A percentile compares a stretch with the other conserved stretches of the same genome.
Evolutionary conservation across 2,888 invertebrate species (phyloP).

Genomic region (Pinctada fucata): DNA sequence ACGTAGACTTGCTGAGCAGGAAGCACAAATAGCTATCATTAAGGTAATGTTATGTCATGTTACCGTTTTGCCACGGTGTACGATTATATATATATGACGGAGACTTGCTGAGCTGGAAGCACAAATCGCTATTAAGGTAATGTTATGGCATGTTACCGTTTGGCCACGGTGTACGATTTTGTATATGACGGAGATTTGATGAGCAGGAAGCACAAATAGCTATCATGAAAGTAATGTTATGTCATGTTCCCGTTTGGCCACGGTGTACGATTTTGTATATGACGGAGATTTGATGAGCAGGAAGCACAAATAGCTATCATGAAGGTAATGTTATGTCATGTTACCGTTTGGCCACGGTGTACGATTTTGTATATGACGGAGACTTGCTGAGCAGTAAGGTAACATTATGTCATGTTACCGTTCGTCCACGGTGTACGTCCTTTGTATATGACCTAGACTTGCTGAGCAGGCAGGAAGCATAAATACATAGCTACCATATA

Average conservation of each 20-base stretch:
- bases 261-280: constrained; percentile 71
- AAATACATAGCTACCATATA: background rate
- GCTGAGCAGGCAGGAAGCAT: background rate
- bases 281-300: constrained; percentile 77
- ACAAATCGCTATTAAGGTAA: constrained; percentile 77
- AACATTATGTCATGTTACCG: background rate
- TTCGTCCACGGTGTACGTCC: background rate
- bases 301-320: constrained; percentile 82
- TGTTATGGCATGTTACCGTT: no score
- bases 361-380: no score
- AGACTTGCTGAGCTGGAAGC: constrained; percentile 81
- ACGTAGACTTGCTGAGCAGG: constrained; percentile 77
- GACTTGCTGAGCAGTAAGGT: no score
- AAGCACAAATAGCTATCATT: constrained; percentile 81
- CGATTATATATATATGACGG: constrained; percentile 74
- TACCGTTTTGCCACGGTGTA: constrained; percentile 61
- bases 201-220: constrained; percentile 81
- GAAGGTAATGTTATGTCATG: constrained; percentile 63
- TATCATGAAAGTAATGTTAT: constrained; percentile 66
- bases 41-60: constrained; percentile 58
- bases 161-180: no score
- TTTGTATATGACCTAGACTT: background rate
- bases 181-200: no score
- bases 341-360: no score
- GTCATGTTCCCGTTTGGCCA: constrained; percentile 65